These are phyloP conservation scores for Exaiptasia diaphana DNA, from an alignment of 64 coral and sea anemone genomes.

Conservation along the genomic window DNA sequence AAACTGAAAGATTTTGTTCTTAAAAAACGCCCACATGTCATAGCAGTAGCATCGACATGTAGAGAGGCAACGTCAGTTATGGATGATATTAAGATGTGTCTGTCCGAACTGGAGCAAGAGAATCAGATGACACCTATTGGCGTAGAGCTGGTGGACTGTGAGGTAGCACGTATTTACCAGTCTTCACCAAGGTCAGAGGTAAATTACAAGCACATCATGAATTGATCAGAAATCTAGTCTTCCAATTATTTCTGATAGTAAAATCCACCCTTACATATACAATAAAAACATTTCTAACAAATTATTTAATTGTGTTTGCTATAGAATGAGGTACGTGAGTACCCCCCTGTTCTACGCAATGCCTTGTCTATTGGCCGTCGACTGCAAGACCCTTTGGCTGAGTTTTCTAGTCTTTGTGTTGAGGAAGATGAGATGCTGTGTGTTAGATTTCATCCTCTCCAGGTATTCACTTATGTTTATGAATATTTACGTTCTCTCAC, in stretches of 20 bases:
- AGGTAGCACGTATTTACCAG: conserved; percentile 84
- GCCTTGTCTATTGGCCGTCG: conserved; percentile 87
- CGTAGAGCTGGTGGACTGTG: conserved; percentile 80
- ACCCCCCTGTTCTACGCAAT: conserved; percentile 78
- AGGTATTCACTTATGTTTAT: no score
- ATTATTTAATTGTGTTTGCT: not conserved
- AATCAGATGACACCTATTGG: conserved; percentile 82
- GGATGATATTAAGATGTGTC: conserved; percentile 92
- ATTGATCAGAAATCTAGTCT: not conserved
- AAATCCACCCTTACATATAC: not conserved
- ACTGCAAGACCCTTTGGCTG: conserved; percentile 85
- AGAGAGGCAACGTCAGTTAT: conserved; percentile 59
- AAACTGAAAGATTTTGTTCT: conserved; percentile 87
- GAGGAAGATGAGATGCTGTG: conserved; percentile 95
- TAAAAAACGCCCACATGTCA: conserved; percentile 86
- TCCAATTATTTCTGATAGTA: not conserved
- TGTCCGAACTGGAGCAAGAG: conserved; percentile 89
- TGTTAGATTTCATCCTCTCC: conserved; percentile 77
- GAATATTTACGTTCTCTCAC: no score
- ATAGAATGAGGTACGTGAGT: conserved; percentile 93
- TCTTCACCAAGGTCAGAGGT: conserved; percentile 83
- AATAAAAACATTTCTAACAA: not conserved
- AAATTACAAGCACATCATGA: not conserved
- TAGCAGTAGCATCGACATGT: conserved; percentile 73
- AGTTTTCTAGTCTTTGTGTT: conserved; percentile 79